A percentile compares a stretch with the other conserved stretches of the same genome.
phyloP scores from a whole-genome alignment of 35 echinoderm and acorn worm species.

The Hemicentrotus pulcherrimus region DNA sequence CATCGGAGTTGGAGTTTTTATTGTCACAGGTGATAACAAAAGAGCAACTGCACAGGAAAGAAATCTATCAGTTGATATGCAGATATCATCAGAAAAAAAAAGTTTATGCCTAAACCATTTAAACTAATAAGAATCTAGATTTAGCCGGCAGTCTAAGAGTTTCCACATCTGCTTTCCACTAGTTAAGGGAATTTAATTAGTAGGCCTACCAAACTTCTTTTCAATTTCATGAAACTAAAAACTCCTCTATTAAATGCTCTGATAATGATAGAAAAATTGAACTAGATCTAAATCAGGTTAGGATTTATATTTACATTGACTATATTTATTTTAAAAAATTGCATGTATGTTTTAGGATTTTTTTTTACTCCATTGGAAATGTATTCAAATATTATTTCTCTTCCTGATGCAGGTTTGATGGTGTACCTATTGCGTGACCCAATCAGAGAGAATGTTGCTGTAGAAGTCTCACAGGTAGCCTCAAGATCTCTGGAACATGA shows the following conservation, averaged over 20 bases:
- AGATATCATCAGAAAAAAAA: background rate
- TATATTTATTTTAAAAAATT: too few species aligned
- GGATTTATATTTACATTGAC: too few species aligned
- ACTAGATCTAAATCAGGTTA: too few species aligned
- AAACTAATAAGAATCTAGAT: too few species aligned
- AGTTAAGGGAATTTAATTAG: too few species aligned
- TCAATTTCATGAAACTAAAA: too few species aligned
- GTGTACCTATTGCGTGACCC: conserved; percentile 76
- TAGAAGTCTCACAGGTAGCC: conserved; percentile 85
- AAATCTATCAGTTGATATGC: background rate
- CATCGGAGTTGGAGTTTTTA: conserved; percentile 64
- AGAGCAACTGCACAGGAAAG: background rate
- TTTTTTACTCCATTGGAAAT: background rate
- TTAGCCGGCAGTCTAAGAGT: too few species aligned
- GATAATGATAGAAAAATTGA: too few species aligned
- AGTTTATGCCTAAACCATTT: too few species aligned
- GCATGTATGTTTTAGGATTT: background rate
- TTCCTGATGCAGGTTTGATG: conserved; percentile 32
- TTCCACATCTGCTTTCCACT: too few species aligned
- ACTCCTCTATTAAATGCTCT: too few species aligned
- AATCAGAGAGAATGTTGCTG: conserved; percentile 79
- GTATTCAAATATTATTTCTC: background rate
- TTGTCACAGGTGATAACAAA: conserved; percentile 45
- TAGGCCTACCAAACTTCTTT: too few species aligned
- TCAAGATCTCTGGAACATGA: conserved; percentile 80